Percentiles rank a stretch among this genome's conserved stretches.
Conservation (phyloP, 1,140 invertebrate species). For the Brachionus plicatilis region DNA sequence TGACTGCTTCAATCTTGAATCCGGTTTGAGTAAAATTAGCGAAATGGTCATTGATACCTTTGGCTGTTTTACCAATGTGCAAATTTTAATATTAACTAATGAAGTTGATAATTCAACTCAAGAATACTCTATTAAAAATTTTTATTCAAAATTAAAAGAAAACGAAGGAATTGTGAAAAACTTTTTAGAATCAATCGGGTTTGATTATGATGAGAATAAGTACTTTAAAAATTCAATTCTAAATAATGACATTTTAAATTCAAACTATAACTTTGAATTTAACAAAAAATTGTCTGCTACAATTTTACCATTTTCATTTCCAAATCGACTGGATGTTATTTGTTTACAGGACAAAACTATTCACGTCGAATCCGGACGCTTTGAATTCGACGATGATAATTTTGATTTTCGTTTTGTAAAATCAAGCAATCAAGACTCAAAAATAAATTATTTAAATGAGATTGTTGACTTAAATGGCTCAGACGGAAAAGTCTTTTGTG, state of each 20-base stretch:
- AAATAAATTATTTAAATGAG: conserved; percentile 19
- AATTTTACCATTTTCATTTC: conserved; percentile 6
- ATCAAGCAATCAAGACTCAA: neutral
- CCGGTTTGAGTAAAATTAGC: neutral
- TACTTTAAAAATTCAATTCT: conserved; percentile 12
- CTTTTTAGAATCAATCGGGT: neutral
- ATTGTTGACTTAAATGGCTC: neutral
- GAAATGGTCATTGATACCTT: neutral
- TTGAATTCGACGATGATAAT: conserved; percentile 12
- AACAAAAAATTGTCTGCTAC: neutral
- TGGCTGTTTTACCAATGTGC: conserved; percentile 8
- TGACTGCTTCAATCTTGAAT: neutral
- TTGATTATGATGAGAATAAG: neutral
- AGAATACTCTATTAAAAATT: conserved; percentile 3
- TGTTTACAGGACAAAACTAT: neutral
- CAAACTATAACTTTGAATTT: conserved; percentile 7
- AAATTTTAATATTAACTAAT: neutral
- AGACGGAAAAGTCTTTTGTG: neutral
- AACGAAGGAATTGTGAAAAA: neutral
- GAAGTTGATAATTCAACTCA: neutral
- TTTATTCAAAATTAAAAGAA: conserved; percentile 3
- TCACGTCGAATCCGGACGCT: neutral
- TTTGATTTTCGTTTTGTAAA: neutral
- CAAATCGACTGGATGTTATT: neutral
- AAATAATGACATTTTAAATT: neutral